Evolutionary conservation across 2,797 vertebrate species (phyloP), one percentile per base, ranked within the genome.

Genomic region (Galagoides demidoff): DNA sequence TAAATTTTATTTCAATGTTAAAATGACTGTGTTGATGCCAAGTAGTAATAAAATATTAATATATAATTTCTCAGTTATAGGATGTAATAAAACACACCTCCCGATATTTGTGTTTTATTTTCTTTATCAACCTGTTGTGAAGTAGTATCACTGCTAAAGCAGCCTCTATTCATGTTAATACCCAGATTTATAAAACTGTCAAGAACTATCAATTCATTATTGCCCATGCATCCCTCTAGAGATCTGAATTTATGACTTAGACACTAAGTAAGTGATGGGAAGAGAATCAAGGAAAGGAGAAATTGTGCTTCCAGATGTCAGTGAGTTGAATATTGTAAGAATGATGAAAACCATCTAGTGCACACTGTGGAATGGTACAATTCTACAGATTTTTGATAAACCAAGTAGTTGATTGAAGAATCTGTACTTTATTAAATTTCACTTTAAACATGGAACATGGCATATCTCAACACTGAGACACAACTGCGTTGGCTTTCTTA

Each of bases 401-500:
- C 13, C 90, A 31, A 12, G 1, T 12, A 59, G 31, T 78, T 76
- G 87, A 74, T 1, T 3, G 0, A 74, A 43, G 11, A 96, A 68
- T 70, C 39, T 73, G 19, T 1, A 37, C 4, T 49, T 22, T 55
- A 17, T 59, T 63, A 1, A 45, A 93, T 55, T 45, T 37, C 76
- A 49, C 45, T 68, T 85, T 59, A 22, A 85, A 34, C 61, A 16
- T 92, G 45, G 39, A 96, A 64, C 73, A 66, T 7, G 92, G 9
- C 11, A 20, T 52, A 92, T 71, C 23, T 93, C 64, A 84, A 27
- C 12, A 81, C 0, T 64, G 11, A 57, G 73, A 31, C 92, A 88
- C 63, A 89, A 95, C 87, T 25, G 88, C 61, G 55, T 59, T 68
- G 79, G 66, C 71, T 79, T 87, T 85, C 57, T 68, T 84, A 45